phyloP scores from a whole-genome alignment of 1,140 invertebrate genomes.

The Uloborus diversus region DNA sequence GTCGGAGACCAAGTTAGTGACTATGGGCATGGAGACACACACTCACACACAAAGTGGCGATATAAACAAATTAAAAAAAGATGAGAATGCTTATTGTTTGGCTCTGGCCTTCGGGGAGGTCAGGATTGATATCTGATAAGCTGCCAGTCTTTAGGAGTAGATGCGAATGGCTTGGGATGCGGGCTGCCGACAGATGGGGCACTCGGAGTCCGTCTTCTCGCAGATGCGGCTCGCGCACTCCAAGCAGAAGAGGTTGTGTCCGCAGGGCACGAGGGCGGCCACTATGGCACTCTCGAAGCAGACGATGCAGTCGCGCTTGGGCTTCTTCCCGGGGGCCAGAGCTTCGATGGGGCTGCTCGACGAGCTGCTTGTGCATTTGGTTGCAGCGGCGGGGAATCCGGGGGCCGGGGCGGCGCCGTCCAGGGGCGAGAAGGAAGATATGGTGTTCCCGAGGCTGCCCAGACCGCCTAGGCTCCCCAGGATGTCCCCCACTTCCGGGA shows the following conservation, averaged over 20 bases:
- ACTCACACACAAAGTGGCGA: constrained; percentile 30
- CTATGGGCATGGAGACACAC: constrained; percentile 45
- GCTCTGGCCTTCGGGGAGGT: constrained; percentile 20
- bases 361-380: constrained; percentile 32
- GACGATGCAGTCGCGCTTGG: constrained; percentile 79
- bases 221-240: constrained; percentile 87
- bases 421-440: neutral
- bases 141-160: constrained; percentile 61
- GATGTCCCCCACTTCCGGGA: constrained; percentile 15
- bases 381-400: constrained; percentile 9
- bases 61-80: constrained; percentile 33
- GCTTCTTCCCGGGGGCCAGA: constrained; percentile 49
- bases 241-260: constrained; percentile 93
- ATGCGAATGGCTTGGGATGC: constrained; percentile 85
- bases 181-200: constrained; percentile 81
- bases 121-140: constrained; percentile 26
- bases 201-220: constrained; percentile 68
- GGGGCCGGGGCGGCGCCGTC: neutral
- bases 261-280: constrained; percentile 89
- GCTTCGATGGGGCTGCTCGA: constrained; percentile 44
- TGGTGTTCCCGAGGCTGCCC: neutral
- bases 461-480: neutral
- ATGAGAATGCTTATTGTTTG: constrained; percentile 49
- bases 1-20: constrained; percentile 21
- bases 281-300: constrained; percentile 87